Conservation (phyloP, 2,113 vertebrate genomes). For the Arenaria interpres region DNA sequence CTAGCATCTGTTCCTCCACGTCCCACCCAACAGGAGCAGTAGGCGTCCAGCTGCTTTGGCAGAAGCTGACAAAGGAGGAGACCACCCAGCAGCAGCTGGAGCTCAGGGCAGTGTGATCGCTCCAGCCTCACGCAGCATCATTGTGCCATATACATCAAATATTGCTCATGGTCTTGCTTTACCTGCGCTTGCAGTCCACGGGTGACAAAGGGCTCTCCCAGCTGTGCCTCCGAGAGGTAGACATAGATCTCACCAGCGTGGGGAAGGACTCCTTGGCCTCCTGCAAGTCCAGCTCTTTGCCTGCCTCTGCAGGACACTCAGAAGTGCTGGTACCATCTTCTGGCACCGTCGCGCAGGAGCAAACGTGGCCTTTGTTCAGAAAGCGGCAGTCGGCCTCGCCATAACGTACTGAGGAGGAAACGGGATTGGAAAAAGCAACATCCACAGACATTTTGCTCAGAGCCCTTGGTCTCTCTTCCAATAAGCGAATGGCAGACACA, state of each 20-base stretch:
- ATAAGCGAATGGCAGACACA: neutral
- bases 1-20: neutral
- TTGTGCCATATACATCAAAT: rapidly evolving
- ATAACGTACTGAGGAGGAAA: neutral
- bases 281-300: neutral
- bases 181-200: constrained; percentile 81
- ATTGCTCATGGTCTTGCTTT: rapidly evolving
- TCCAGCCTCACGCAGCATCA: neutral
- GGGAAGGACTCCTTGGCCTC: constrained; percentile 75
- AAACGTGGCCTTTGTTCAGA: neutral
- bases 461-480: neutral
- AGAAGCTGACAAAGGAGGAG: neutral
- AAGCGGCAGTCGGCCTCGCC: neutral
- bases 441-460: neutral
- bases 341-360: neutral
- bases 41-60: neutral
- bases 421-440: neutral
- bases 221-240: constrained; percentile 84
- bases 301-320: neutral
- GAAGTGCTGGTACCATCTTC: neutral
- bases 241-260: constrained; percentile 79
- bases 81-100: neutral
- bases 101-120: neutral
- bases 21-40: neutral
- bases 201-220: constrained; percentile 85